phyloP scores from a whole-genome alignment of 2,888 invertebrate species.

The Tribolium freemani region DNA sequence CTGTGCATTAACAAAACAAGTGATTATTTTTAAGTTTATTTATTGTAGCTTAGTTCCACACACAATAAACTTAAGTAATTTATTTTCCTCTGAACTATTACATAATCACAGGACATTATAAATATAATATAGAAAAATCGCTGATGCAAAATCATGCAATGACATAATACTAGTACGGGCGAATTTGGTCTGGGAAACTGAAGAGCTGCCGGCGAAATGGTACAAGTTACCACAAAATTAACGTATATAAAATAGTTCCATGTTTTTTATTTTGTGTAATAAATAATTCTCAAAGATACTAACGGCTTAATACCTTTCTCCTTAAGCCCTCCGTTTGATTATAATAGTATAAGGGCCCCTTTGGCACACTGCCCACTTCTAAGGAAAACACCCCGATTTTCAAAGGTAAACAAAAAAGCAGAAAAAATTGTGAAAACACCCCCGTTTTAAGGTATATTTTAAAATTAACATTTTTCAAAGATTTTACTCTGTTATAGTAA shows the following conservation, averaged over 20 bases:
- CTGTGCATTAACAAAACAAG: constrained; percentile 22
- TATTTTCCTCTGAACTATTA: constrained; percentile 33
- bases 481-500: too few species aligned
- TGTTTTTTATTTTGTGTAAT: not conserved
- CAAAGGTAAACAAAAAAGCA: too few species aligned
- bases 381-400: too few species aligned
- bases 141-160: constrained; percentile 26
- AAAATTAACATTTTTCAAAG: too few species aligned
- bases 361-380: too few species aligned
- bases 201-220: not conserved
- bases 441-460: too few species aligned
- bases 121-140: constrained; percentile 24
- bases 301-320: not conserved
- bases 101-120: constrained; percentile 39
- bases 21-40: constrained; percentile 40
- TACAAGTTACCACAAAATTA: not conserved
- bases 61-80: constrained; percentile 37
- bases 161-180: constrained; percentile 30
- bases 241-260: not conserved
- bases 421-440: too few species aligned
- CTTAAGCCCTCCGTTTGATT: not conserved
- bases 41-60: constrained; percentile 37
- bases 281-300: not conserved
- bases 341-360: too few species aligned
- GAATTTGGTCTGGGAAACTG: constrained; percentile 22